phyloP scores from a whole-genome alignment of 1,140 invertebrate genomes.

The Camponotus pennsylvanicus region DNA sequence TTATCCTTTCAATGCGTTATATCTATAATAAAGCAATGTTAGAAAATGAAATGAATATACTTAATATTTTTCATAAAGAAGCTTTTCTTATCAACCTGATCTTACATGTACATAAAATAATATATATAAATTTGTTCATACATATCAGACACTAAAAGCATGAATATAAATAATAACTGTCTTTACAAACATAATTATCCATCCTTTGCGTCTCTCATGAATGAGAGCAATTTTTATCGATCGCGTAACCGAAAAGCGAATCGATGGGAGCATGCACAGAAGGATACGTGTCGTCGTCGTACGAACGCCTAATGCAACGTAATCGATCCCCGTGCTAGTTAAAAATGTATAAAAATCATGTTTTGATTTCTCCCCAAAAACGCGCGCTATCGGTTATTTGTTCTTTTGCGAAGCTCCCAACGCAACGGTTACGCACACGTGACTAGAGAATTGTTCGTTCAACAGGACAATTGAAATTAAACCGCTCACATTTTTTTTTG shows the following conservation, averaged over 20 bases:
- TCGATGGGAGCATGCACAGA: conserved; percentile 39
- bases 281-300: conserved; percentile 17
- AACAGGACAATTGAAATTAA: conserved; percentile 16
- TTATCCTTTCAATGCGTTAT: background rate
- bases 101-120: conserved; percentile 12
- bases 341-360: conserved; percentile 72
- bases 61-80: background rate
- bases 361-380: conserved; percentile 64
- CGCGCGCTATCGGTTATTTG: conserved; percentile 27
- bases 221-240: conserved; percentile 29
- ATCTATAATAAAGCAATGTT: conserved; percentile 10
- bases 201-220: conserved; percentile 25
- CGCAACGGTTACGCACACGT: conserved; percentile 50
- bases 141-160: background rate
- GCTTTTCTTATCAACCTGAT: background rate
- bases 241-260: conserved; percentile 46
- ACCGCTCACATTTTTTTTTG: background rate
- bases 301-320: conserved; percentile 35
- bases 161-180: conserved; percentile 19
- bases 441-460: conserved; percentile 63
- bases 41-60: background rate
- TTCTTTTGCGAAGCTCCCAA: conserved; percentile 26
- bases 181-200: conserved; percentile 29
- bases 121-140: background rate
- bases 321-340: conserved; percentile 60